Percentiles rank a stretch among this genome's conserved stretches.
Conservation (phyloP, 2,888 invertebrate genomes). For the Ecliptopera silaceata region DNA sequence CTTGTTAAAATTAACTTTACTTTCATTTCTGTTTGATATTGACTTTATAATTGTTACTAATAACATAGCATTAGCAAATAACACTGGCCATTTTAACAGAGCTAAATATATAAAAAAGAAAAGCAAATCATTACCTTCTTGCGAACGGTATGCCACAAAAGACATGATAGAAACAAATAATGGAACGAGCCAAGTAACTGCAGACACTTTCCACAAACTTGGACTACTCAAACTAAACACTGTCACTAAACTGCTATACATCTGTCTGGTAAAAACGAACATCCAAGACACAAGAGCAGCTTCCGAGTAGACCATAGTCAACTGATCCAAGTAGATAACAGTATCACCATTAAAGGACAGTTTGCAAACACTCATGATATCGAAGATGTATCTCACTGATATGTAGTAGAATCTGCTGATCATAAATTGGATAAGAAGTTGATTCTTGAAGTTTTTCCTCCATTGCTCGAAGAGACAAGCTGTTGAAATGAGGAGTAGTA, state of each 20-base stretch:
- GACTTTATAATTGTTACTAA: slow-evolving; percentile 56
- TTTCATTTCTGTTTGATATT: slow-evolving; percentile 52
- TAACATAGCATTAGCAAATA: slow-evolving; percentile 57
- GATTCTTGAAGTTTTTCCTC: slow-evolving; percentile 67
- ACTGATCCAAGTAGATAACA: slow-evolving; percentile 40
- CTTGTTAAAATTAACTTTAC: slow-evolving; percentile 46
- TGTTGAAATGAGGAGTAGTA: slow-evolving; percentile 59
- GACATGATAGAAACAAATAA: slow-evolving; percentile 39
- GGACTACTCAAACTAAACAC: slow-evolving; percentile 49
- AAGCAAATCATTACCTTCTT: slow-evolving; percentile 26
- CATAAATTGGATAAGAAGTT: slow-evolving; percentile 69
- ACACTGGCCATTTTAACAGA: slow-evolving; percentile 64
- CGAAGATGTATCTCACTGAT: slow-evolving; percentile 53
- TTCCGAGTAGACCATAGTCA: slow-evolving; percentile 58
- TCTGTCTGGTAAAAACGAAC: slow-evolving; percentile 66
- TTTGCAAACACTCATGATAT: slow-evolving; percentile 43
- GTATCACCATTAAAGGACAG: slow-evolving; percentile 24
- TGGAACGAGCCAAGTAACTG: slow-evolving; percentile 58
- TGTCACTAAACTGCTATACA: slow-evolving; percentile 64
- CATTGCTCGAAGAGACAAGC: slow-evolving; percentile 63
- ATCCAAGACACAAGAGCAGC: slow-evolving; percentile 64
- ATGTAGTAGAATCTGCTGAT: slow-evolving; percentile 61
- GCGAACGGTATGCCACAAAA: slow-evolving; percentile 33
- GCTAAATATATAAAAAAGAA: slow-evolving; percentile 49
- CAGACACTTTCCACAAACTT: slow-evolving; percentile 52